Evolutionary conservation across 2,888 invertebrate species (phyloP).

Genomic region (Polyommatus iphigenia): DNA sequence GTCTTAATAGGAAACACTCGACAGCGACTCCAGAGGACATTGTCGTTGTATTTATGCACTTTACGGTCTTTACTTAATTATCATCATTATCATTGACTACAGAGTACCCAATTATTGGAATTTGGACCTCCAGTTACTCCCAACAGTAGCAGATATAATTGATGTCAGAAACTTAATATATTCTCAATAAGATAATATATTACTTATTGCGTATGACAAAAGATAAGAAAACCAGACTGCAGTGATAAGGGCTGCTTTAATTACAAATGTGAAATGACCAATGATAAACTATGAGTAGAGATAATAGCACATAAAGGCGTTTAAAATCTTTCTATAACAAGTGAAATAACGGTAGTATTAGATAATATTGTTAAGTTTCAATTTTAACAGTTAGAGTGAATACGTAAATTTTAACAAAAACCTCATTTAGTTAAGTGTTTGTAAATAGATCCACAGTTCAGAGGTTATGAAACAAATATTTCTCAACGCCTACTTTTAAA

Average conservation of each 20-base stretch:
- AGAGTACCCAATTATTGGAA: background rate
- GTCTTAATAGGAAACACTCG: background rate
- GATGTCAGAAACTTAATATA: background rate
- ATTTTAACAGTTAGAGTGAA: no score
- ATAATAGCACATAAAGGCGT: background rate
- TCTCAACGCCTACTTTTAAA: no score
- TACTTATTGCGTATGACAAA: background rate
- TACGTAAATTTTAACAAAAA: no score
- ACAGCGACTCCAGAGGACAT: background rate
- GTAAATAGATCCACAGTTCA: no score
- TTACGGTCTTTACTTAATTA: background rate
- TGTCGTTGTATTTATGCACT: background rate
- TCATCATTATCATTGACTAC: background rate
- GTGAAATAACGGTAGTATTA: background rate
- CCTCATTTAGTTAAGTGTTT: no score
- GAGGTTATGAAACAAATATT: no score
- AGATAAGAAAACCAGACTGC: slow-evolving; percentile 28
- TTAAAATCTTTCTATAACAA: background rate
- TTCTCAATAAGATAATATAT: background rate
- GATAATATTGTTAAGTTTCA: no score
- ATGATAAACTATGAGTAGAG: background rate
- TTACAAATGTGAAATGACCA: slow-evolving; percentile 28
- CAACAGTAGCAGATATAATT: background rate
- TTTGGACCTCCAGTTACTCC: background rate
- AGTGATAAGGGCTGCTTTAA: slow-evolving; percentile 7